phyloP scores from a whole-genome alignment of 2,113 vertebrate species.

The Oncorhynchus keta region DNA sequence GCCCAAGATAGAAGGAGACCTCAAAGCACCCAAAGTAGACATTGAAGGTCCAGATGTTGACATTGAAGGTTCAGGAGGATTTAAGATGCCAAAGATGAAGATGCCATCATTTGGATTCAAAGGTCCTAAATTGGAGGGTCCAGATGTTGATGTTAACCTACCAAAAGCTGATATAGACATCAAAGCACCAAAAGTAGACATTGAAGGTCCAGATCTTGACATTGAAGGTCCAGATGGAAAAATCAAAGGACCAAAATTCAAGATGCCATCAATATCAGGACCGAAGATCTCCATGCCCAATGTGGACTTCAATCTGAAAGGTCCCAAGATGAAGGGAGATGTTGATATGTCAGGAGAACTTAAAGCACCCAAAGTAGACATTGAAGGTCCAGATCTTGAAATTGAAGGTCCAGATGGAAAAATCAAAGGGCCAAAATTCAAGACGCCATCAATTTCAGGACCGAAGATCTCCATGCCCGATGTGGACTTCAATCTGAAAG shows the following conservation, averaged over 20 bases:
- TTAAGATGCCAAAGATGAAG: conserved; percentile 24
- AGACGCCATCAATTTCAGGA: conserved; percentile 1
- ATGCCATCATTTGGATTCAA: too few species aligned
- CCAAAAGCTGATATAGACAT: conserved; percentile 49
- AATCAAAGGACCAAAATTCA: too few species aligned
- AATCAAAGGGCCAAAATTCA: conserved; percentile 5
- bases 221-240: conserved; percentile 4
- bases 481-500: too few species aligned
- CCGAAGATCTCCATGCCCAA: too few species aligned
- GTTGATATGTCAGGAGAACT: background rate
- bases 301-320: too few species aligned
- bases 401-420: background rate
- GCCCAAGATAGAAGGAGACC: too few species aligned
- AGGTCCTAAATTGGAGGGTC: background rate
- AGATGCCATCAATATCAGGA: too few species aligned
- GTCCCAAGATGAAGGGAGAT: too few species aligned
- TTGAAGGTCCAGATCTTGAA: background rate
- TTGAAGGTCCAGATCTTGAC: conserved; percentile 40
- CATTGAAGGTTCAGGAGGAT: conserved; percentile 41
- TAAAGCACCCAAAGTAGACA: background rate
- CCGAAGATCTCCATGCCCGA: too few species aligned
- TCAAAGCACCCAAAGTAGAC: too few species aligned
- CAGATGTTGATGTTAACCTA: conserved; percentile 15
- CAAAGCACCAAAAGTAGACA: conserved; percentile 36
- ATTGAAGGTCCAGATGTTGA: too few species aligned